Percentiles rank a stretch among this genome's conserved stretches.
phyloP scores from a whole-genome alignment of 2,113 vertebrate species.

The Phoenicopterus ruber region DNA sequence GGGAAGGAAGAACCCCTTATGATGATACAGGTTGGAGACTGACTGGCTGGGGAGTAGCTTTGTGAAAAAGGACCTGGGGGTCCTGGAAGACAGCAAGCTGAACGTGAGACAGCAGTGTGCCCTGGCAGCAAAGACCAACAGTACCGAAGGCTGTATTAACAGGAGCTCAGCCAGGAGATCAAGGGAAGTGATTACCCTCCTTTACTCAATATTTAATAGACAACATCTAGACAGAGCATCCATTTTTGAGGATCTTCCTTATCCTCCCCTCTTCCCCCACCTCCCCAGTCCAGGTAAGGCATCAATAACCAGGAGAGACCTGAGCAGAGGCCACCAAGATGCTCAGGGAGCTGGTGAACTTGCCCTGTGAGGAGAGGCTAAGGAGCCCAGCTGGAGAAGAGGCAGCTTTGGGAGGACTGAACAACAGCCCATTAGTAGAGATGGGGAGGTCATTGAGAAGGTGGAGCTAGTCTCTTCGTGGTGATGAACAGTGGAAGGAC shows the following conservation, averaged over 20 bases:
- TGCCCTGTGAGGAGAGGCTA: neutral
- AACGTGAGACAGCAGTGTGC: neutral
- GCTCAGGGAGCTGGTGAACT: neutral
- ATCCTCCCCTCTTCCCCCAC: neutral
- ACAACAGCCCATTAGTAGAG: neutral
- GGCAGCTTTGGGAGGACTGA: neutral
- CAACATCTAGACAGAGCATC: neutral
- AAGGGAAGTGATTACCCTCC: neutral
- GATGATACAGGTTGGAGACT: neutral
- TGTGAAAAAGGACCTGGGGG: neutral
- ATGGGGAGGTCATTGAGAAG: neutral
- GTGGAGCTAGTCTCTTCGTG: neutral
- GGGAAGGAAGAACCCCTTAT: neutral
- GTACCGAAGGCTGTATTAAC: neutral
- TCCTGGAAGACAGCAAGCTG: neutral
- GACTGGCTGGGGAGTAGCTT: neutral
- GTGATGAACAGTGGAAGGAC: neutral
- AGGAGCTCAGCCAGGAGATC: neutral
- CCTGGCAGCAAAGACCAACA: neutral
- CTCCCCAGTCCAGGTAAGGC: neutral
- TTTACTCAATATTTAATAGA: neutral
- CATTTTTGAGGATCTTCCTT: neutral
- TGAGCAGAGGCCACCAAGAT: neutral
- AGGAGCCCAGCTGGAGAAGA: neutral
- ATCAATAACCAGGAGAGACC: neutral